These are phyloP conservation scores for Podarcis raffonei DNA, from an alignment of 2,113 vertebrate species.

Conservation along the genomic window DNA sequence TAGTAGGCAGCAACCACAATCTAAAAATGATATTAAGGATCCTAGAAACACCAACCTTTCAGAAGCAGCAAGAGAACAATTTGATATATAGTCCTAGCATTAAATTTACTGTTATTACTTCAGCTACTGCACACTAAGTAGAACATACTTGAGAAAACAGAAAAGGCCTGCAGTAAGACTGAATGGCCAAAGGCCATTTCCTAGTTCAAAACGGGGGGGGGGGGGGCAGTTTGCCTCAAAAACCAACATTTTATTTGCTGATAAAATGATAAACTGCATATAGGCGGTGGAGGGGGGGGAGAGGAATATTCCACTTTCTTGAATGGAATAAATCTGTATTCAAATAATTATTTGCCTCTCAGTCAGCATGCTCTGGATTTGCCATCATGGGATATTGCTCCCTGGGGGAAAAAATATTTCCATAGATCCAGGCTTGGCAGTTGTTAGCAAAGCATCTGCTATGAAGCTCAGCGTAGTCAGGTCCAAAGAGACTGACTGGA, in stretches of 20 bases:
- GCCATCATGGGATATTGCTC: background rate
- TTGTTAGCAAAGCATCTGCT: background rate
- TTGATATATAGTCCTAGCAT: conserved; percentile 36
- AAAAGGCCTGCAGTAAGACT: conserved; percentile 44
- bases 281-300: background rate
- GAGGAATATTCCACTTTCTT: background rate
- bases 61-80: conserved; percentile 29
- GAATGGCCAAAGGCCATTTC: conserved; percentile 29
- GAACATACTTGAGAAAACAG: conserved; percentile 30
- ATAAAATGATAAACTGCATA: background rate
- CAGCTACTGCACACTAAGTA: conserved; percentile 37
- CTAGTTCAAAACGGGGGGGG: conserved; percentile 35
- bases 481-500: background rate
- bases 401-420: background rate
- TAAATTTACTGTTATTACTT: conserved; percentile 41
- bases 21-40: conserved; percentile 30
- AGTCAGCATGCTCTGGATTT: background rate
- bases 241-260: background rate
- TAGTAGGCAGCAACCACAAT: background rate
- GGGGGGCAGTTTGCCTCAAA: background rate
- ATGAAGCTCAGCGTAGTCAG: background rate
- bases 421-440: background rate
- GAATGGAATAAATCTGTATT: background rate
- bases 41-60: background rate
- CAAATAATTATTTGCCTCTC: background rate